Conservation (phyloP, 1,140 invertebrate species). For the Drosophila serrata region DNA sequence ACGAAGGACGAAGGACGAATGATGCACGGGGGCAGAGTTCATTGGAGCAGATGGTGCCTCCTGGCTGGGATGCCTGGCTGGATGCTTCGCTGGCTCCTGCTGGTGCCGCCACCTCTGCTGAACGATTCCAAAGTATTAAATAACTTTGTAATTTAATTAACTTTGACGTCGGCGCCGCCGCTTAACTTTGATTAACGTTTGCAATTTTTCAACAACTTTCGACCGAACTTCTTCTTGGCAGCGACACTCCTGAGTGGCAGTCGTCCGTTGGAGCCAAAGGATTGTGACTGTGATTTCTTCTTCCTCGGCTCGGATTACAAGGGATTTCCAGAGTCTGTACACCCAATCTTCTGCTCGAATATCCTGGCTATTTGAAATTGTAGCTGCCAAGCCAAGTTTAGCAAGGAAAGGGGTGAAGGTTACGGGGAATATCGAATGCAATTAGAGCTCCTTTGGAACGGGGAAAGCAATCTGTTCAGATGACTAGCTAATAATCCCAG, state of each 20-base stretch:
- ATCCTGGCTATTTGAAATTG: slow-evolving; percentile 47
- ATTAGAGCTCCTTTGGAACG: slow-evolving; percentile 8
- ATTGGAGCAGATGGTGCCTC: slow-evolving; percentile 38
- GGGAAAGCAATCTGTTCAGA: slow-evolving; percentile 7
- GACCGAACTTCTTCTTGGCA: slow-evolving; percentile 64
- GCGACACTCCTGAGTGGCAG: slow-evolving; percentile 24
- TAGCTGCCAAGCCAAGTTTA: slow-evolving; percentile 16
- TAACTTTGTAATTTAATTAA: slow-evolving; percentile 84
- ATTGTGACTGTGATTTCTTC: slow-evolving; percentile 68
- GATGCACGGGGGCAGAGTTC: slow-evolving; percentile 39
- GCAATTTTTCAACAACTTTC: slow-evolving; percentile 82
- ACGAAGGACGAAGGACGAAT: slow-evolving; percentile 26
- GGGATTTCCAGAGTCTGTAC: slow-evolving; percentile 51
- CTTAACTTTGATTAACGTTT: slow-evolving; percentile 84
- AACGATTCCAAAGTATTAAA: slow-evolving; percentile 80
- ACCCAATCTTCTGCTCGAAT: slow-evolving; percentile 23
- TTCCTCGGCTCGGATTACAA: slow-evolving; percentile 69
- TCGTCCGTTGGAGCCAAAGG: slow-evolving; percentile 49
- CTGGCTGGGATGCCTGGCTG: background rate
- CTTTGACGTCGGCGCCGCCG: slow-evolving; percentile 73
- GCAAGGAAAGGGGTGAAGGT: background rate
- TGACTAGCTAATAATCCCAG: slow-evolving; percentile 44
- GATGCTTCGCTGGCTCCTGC: slow-evolving; percentile 41
- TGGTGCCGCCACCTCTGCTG: slow-evolving; percentile 14
- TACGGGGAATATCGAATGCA: slow-evolving; percentile 30